These are phyloP conservation scores for Corynorhinus townsendii DNA, from an alignment of 2,113 vertebrate genomes.

Conservation along the genomic window DNA sequence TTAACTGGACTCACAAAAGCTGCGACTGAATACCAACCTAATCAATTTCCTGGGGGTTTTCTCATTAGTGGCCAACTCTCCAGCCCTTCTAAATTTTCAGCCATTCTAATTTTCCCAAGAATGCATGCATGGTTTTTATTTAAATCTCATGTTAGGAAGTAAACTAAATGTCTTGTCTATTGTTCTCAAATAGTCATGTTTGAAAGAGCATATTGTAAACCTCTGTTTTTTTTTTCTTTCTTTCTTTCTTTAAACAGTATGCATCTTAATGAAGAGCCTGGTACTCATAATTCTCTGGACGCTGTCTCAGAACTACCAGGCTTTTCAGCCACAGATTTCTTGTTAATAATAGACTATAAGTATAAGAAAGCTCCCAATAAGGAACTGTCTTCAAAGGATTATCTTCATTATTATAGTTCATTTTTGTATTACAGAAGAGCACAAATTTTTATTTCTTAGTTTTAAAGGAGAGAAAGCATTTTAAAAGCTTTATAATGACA, in stretches of 20 bases:
- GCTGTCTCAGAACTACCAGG: background rate
- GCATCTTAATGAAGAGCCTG: slow-evolving; percentile 34
- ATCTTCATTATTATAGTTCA: background rate
- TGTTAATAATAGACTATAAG: slow-evolving; percentile 15
- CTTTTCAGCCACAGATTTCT: slow-evolving; percentile 4
- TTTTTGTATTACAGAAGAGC: background rate
- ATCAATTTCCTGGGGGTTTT: background rate
- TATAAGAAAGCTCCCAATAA: background rate
- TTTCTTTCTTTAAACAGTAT: slow-evolving; percentile 40
- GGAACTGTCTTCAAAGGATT: slow-evolving; percentile 6
- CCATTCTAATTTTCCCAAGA: slow-evolving; percentile 44
- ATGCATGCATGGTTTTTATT: slow-evolving; percentile 55
- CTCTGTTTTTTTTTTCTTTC: slow-evolving; percentile 7
- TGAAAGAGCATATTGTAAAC: slow-evolving; percentile 18
- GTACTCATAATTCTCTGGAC: slow-evolving; percentile 22
- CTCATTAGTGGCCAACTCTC: background rate
- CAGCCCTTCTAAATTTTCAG: slow-evolving; percentile 26
- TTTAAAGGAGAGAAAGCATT: background rate
- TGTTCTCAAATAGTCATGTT: slow-evolving; percentile 42
- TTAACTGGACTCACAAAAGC: background rate
- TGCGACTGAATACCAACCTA: background rate
- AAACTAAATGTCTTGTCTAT: slow-evolving; percentile 49
- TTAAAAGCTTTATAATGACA: background rate
- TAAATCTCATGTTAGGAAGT: slow-evolving; percentile 58
- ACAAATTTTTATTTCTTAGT: background rate